These are phyloP conservation scores for Macrochelys suwanniensis DNA, from an alignment of 2,797 vertebrate genomes.

Conservation along the genomic window DNA sequence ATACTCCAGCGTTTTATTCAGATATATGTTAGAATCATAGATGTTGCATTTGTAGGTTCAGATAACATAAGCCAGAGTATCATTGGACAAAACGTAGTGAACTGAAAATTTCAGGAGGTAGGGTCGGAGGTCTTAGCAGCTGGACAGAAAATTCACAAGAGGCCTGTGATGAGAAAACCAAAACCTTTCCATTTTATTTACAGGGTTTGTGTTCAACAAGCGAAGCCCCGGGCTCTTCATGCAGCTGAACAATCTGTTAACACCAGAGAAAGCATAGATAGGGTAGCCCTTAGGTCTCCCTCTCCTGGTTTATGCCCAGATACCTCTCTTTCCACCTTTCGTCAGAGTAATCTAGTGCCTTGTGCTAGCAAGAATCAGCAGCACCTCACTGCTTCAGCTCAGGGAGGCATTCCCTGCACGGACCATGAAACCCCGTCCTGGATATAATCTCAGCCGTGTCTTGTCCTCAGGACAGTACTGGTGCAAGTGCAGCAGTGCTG, in stretches of 20 bases:
- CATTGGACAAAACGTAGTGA: neutral
- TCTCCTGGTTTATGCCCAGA: neutral
- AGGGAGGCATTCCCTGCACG: neutral
- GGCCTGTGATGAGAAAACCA: too few species aligned
- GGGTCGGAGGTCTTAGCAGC: too few species aligned
- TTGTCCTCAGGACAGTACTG: too few species aligned
- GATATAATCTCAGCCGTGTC: too few species aligned
- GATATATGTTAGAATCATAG: neutral
- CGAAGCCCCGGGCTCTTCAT: accelerated
- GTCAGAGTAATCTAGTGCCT: accelerated
- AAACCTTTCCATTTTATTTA: neutral
- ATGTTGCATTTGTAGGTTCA: neutral
- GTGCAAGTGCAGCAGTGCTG: too few species aligned
- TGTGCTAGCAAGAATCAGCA: conserved; percentile 41
- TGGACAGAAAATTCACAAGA: too few species aligned
- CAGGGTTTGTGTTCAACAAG: neutral
- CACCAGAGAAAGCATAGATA: neutral
- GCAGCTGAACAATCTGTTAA: accelerated
- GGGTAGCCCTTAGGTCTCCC: neutral
- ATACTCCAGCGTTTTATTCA: neutral
- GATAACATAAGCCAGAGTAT: neutral
- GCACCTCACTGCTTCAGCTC: conserved; percentile 43
- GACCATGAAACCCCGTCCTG: neutral
- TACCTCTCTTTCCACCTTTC: neutral
- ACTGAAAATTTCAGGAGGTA: neutral